phyloP scores from a whole-genome alignment of 2,113 vertebrate species.

The Leuciscus idus region DNA sequence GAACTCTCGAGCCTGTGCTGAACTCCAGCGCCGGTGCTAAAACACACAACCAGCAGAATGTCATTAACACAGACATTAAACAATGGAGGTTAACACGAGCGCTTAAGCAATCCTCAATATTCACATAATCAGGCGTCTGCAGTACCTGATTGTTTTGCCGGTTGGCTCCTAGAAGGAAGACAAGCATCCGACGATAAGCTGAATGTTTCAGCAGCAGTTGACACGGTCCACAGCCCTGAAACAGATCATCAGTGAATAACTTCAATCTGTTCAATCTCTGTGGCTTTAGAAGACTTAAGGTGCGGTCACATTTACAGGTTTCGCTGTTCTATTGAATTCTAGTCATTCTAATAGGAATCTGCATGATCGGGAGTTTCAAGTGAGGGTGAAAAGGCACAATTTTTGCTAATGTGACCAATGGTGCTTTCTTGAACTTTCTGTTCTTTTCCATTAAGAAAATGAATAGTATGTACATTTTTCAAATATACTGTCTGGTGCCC shows the following conservation, averaged over 20 bases:
- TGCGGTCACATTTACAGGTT: too few species aligned
- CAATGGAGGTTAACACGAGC: not conserved
- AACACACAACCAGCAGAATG: slow-evolving; percentile 6
- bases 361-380: too few species aligned
- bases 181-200: slow-evolving; percentile 90
- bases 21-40: slow-evolving; percentile 96
- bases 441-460: not conserved
- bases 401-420: not conserved
- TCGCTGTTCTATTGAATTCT: too few species aligned
- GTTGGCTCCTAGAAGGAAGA: slow-evolving; percentile 89
- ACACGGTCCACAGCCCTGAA: slow-evolving; percentile 87
- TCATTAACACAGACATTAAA: not conserved
- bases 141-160: slow-evolving; percentile 91
- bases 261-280: not conserved
- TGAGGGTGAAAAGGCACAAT: too few species aligned
- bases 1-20: slow-evolving; percentile 95
- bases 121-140: not conserved
- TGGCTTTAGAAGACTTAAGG: not conserved
- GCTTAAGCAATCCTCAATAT: not conserved
- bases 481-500: not conserved
- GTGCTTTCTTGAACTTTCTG: not conserved
- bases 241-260: not conserved
- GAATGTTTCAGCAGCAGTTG: slow-evolving; percentile 91
- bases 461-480: not conserved
- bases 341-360: too few species aligned